Evolutionary conservation across 2,113 vertebrate species (phyloP), one percentile per base, ranked within the genome.

Genomic region (Zingel zingel): DNA sequence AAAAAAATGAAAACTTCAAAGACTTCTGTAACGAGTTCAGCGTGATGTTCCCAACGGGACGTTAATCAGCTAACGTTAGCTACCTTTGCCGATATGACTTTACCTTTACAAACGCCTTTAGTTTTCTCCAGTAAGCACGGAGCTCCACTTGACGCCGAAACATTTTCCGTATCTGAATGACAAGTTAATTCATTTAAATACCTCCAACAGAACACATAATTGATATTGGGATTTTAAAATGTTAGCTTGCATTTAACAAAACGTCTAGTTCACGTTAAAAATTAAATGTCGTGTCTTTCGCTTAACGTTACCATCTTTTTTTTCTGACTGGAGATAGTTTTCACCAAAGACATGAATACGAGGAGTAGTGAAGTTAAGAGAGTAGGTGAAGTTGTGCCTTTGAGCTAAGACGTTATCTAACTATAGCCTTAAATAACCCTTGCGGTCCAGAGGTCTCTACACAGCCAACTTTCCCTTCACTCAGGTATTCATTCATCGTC

Each of bases 101-200:
- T 94, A 96, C 95, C 95, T 96, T 95, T 4, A 95, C 43, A 77
- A 95, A 96, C 1, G 57, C 66, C 87, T 92, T 96, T 12, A 95
- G 58, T 65, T 89, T 94, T 48, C 79, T 94, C 95, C 95, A 96
- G 58, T 82, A 92, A 11, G 47, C 56, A 0, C 65, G 89, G 4
- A 92, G 43, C 83, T 92, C 91, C 85, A 81, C 67, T 1, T 82
- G 84, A 61, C 73, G 85, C 2, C 53, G 78, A 76, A 89, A 91
- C 90, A 93, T 92, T 86, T 80, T 92, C 53, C 67, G 51, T 25
- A 89, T 86, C 84, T 91, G 64, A 70, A 68, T 48, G 15, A 73
- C 21, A 2, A 63, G 63, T 77, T 78, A 6, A 13, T 51, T 14
- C 43, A 56, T 69, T 2, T 19, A 63, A 51, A 71, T 27, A 18